Evolutionary conservation across 2,888 invertebrate species (phyloP).

Genomic region (Caenorhabditis uteleia): DNA sequence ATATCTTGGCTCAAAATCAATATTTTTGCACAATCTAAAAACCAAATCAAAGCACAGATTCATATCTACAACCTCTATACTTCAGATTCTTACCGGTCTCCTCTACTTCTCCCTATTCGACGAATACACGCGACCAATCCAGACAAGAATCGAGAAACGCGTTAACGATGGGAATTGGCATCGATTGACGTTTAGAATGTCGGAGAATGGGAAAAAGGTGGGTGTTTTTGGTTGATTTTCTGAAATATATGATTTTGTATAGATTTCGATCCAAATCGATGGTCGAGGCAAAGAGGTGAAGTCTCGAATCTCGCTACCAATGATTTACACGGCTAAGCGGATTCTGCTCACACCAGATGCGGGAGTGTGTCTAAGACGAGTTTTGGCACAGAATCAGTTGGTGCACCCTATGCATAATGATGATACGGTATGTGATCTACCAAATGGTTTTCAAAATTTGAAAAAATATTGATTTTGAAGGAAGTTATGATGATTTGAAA

Average conservation of each 20-base stretch:
- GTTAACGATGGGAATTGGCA: conserved; percentile 33
- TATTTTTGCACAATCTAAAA: too few relatives aligned
- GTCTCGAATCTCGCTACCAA: conserved; percentile 19
- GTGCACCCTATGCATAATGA: conserved; percentile 11
- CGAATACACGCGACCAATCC: conserved; percentile 13
- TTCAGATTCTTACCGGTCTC: conserved; percentile 14
- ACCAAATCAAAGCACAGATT: too few relatives aligned
- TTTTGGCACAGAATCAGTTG: conserved; percentile 24
- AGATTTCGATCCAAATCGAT: conserved; percentile 43
- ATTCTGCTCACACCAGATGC: conserved; percentile 5
- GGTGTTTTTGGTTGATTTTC: too few relatives aligned
- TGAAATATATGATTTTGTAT: too few relatives aligned
- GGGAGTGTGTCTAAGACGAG: conserved; percentile 17
- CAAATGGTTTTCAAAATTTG: too few relatives aligned
- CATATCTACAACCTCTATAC: too few relatives aligned
- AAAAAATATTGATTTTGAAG: too few relatives aligned
- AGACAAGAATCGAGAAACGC: conserved; percentile 8
- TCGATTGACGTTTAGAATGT: conserved; percentile 25
- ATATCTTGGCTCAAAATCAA: too few relatives aligned
- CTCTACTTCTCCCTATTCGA: conserved; percentile 18
- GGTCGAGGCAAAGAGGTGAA: conserved; percentile 45
- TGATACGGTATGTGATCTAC: too few relatives aligned
- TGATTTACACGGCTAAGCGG: conserved; percentile 7
- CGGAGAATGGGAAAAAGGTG: conserved; percentile 17
- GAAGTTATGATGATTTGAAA: too few relatives aligned